Percentiles rank a stretch among this genome's conserved stretches.
phyloP scores from a whole-genome alignment of 35 echinoderm and acorn worm species.

The Acanthaster planci region DNA sequence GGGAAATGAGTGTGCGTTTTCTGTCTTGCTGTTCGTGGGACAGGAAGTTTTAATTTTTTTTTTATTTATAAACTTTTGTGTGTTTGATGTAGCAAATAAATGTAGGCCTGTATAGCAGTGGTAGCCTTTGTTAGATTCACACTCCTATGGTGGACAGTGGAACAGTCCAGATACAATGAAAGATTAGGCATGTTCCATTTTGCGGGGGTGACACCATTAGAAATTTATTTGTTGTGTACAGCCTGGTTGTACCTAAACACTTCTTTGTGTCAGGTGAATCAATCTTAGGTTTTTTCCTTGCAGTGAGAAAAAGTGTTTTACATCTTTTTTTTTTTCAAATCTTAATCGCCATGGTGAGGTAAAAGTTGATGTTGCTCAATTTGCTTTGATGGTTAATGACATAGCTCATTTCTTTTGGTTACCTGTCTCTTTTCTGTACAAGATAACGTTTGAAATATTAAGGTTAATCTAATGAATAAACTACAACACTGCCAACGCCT shows the following conservation, averaged over 20 bases:
- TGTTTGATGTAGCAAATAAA: constrained; percentile 8
- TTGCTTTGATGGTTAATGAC: background rate
- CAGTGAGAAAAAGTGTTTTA: background rate
- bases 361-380: background rate
- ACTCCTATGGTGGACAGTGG: background rate
- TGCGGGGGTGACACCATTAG: background rate
- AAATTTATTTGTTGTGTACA: background rate
- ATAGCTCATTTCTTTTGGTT: background rate
- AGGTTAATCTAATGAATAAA: background rate
- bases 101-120: constrained; percentile 15
- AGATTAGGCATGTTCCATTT: constrained; percentile 13
- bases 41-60: background rate
- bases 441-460: constrained; percentile 5
- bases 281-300: constrained; percentile 8
- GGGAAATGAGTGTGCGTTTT: too few species aligned
- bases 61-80: constrained; percentile 26
- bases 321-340: background rate
- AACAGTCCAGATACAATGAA: background rate
- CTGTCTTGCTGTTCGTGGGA: too few species aligned
- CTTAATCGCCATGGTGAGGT: background rate
- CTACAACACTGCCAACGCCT: constrained; percentile 23
- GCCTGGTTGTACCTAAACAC: background rate
- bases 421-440: background rate
- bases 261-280: background rate
- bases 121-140: background rate